These are phyloP conservation scores for Chinchilla lanigera DNA, from an alignment of 2,113 vertebrate genomes.

Conservation along the genomic window DNA sequence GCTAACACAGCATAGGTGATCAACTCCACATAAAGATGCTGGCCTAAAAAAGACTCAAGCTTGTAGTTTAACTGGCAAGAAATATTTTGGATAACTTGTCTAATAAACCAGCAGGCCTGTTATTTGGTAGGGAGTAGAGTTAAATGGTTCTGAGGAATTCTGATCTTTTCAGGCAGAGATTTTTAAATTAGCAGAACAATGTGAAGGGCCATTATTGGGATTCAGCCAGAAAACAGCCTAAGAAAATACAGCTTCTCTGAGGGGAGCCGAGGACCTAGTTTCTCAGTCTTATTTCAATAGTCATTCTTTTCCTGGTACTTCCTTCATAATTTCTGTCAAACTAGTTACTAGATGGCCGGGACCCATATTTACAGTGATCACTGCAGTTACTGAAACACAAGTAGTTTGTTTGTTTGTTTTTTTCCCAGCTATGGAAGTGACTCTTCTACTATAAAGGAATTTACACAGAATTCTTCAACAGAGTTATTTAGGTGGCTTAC, in stretches of 20 bases:
- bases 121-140: not conserved
- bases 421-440: not conserved
- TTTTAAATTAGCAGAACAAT: not conserved
- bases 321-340: not conserved
- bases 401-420: not conserved
- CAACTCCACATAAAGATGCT: not conserved
- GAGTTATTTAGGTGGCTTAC: conserved; percentile 54
- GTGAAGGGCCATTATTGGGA: not conserved
- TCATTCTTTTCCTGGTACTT: not conserved
- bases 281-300: not conserved
- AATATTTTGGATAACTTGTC: not conserved
- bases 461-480: not conserved
- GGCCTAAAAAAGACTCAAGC: not conserved
- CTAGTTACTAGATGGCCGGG: not conserved
- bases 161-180: not conserved
- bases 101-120: not conserved
- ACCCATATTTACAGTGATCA: not conserved
- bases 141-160: conserved; percentile 8
- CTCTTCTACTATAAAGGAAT: not conserved
- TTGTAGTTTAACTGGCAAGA: not conserved
- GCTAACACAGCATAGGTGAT: not conserved
- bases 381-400: not conserved
- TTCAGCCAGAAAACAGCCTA: not conserved
- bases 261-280: not conserved
- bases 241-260: conserved; percentile 11